These are phyloP conservation scores for Gallinago jamesoni DNA, from an alignment of 2,113 vertebrate genomes.

Conservation along the genomic window DNA sequence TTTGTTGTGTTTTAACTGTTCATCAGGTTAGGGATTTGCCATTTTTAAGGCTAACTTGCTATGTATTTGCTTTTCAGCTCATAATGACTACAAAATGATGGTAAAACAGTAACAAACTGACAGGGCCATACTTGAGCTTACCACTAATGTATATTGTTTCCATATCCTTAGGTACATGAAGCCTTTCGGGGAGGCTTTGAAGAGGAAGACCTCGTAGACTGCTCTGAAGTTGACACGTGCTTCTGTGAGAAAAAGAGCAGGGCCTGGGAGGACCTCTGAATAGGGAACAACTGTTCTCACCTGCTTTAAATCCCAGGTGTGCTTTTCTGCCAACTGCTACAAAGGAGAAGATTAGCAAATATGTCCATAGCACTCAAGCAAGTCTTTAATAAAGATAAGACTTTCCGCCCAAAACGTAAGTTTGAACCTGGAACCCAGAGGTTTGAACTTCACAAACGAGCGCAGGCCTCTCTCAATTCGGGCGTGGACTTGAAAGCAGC, in stretches of 20 bases:
- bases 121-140: background rate
- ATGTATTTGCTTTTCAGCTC: background rate
- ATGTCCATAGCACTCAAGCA: constrained; percentile 87
- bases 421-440: constrained; percentile 87
- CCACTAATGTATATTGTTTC: constrained; percentile 41
- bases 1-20: background rate
- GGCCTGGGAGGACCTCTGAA: constrained; percentile 3
- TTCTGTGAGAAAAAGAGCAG: background rate
- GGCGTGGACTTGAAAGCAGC: constrained; percentile 81
- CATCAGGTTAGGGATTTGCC: background rate
- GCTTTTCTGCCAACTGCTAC: constrained; percentile 35
- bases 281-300: constrained; percentile 22
- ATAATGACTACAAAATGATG: background rate
- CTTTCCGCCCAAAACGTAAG: constrained; percentile 85
- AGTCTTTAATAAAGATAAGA: constrained; percentile 89
- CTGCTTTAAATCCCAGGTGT: constrained; percentile 11
- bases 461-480: constrained; percentile 81
- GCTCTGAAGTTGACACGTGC: background rate
- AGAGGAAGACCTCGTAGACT: constrained; percentile 34
- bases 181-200: constrained; percentile 12
- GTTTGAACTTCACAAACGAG: constrained; percentile 86
- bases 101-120: background rate
- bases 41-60: background rate
- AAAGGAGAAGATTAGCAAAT: constrained; percentile 30
- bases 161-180: constrained; percentile 58